These are phyloP conservation scores for Gadus macrocephalus DNA, from an alignment of 2,113 vertebrate genomes.

Conservation along the genomic window DNA sequence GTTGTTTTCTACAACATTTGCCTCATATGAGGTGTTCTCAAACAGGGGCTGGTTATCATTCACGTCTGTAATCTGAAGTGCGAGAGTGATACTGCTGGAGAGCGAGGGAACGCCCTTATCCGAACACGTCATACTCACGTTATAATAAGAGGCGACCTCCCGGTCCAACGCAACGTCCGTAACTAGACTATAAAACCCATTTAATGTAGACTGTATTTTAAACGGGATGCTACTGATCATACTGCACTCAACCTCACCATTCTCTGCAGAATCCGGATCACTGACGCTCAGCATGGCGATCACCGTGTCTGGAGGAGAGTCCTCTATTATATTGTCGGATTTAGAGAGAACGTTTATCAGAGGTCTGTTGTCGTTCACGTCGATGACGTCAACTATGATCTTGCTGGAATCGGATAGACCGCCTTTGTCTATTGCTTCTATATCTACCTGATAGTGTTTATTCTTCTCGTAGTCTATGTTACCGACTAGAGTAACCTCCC, in stretches of 20 bases:
- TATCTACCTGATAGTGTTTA: constrained; percentile 30
- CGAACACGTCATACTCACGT: constrained; percentile 42
- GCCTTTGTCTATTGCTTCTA: constrained; percentile 47
- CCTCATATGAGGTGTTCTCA: constrained; percentile 48
- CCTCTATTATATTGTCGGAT: constrained; percentile 54
- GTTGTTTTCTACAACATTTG: constrained; percentile 61
- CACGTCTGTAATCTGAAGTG: constrained; percentile 63
- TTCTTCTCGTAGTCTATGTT: constrained; percentile 48
- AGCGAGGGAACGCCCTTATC: constrained; percentile 58
- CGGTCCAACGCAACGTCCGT: constrained; percentile 50
- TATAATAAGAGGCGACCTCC: constrained; percentile 36
- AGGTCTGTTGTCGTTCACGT: constrained; percentile 76
- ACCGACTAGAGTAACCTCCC: constrained; percentile 40
- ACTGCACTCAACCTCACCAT: constrained; percentile 48
- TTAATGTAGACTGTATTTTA: constrained; percentile 54
- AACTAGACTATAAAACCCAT: constrained; percentile 62
- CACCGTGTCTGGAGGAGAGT: constrained; percentile 49
- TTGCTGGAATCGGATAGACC: constrained; percentile 35
- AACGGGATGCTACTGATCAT: constrained; percentile 28
- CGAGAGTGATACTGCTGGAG: constrained; percentile 55
- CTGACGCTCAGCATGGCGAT: constrained; percentile 56
- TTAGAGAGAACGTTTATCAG: constrained; percentile 63
- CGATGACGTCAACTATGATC: constrained; percentile 53
- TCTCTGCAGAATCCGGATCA: constrained; percentile 63
- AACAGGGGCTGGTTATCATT: constrained; percentile 54